Evolutionary conservation across 53 echinoderm and acorn worm species (phyloP), one percentile per base, ranked within the genome.

Genomic region (Temnopleurus reevesii): DNA sequence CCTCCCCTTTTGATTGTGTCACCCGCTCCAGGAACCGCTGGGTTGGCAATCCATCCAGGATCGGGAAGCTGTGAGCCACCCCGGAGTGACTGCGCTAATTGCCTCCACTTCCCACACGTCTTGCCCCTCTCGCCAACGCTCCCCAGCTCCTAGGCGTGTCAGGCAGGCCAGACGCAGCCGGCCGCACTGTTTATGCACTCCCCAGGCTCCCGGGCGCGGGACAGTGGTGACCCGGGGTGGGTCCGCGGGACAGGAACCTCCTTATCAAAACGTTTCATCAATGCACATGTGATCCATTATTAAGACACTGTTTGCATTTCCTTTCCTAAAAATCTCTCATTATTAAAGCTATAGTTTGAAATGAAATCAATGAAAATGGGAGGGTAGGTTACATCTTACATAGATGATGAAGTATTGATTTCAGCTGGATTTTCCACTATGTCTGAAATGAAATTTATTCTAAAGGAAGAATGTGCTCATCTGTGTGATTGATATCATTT

Each of bases 221-320:
- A 71, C 71, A 41, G 71, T 71, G 10, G 71, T 8, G 19, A 3
- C 71, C 71, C 3, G 41, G 71, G 71, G 71, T 38, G 71, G 71
- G 71, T 36, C 38, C 18, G 2, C 2, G 6, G 41, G 71, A 23
- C 36, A 36, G 41, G 71, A 41, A 71, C 36, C 71, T 71, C 71
- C 71, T 71, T 71, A 71, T 71, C 71, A 71, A 71, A 71, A 71
- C 71, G 71, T 71, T 71, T 71, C 71, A 71, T 71, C 71, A 43
- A n/a, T 71, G 41, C 21, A 12, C 71, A 41, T 71, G 71, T 21
- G 71, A 71, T 36, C 71, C 71, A 43, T 71, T 71, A 13, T 33
- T 29, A 33, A 66, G 1, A 41, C 23, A 8, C 38, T 41, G n/a
- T 71, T 36, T 31, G 34, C 18, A 38, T 60, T 21, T 41, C 23